Evolutionary conservation across 2,888 invertebrate genomes (phyloP), one percentile per base, ranked within the genome.

Genomic region (Tubulanus polymorphus): DNA sequence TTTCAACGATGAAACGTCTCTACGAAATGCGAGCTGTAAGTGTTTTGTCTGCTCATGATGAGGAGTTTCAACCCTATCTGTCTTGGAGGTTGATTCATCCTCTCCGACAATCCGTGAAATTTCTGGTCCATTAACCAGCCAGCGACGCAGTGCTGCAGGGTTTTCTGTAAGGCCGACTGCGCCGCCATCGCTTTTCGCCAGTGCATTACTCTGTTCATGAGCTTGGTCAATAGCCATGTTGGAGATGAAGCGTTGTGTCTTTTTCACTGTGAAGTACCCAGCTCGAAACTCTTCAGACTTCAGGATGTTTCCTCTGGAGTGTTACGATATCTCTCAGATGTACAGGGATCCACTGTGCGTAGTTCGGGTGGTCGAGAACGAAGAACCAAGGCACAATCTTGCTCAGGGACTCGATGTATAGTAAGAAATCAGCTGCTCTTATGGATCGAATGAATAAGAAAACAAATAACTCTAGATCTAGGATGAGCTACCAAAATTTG

Each of bases 151-250:
- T 5, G 56, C 59, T 12, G 30, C 46, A n/a, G 46, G 54, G 48
- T 54, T 54, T 41, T 61, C 56, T 5, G 51, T 56, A 12, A 61
- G 37, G 25, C 56, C 61, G 51, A 59, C 56, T 30, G 59, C 59
- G 18, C 59, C 56, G 37, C 61, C 61, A 32, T 60, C 59, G n/a
- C 56, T 45, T 29, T 58, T 60, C 23, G 55, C 45, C 12, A n/a
- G 32, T 10, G 55, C 60, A 55, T 60, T 60, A 27, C 48, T 48
- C 30, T 61, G 62, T 30, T 60, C 59, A 55, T 63, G 60, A 10
- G 59, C 63, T 29, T 62, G 63, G 28, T 63, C 62, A 10, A 62
- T 41, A 3, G 62, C 54, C n/a, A 62, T 54, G 3, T 51, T 48
- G 32, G 54, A 63, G 37, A 57, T 57, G 3, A 32, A 15, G 37